A percentile compares a stretch with the other conserved stretches of the same genome.
phyloP scores from a whole-genome alignment of 2,888 invertebrate genomes.

The Gortyna flavago region DNA sequence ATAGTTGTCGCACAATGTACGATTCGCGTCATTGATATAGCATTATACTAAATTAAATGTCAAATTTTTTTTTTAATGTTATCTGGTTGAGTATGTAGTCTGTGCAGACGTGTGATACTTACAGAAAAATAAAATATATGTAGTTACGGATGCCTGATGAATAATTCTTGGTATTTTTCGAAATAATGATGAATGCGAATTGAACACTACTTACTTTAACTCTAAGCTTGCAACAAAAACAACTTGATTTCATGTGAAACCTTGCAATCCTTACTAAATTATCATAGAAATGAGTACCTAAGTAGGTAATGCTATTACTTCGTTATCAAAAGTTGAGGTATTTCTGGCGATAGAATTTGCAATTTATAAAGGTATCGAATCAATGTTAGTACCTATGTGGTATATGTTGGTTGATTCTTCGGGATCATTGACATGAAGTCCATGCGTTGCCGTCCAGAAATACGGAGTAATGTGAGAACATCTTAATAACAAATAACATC shows the following conservation, averaged over 20 bases:
- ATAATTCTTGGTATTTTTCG: neutral
- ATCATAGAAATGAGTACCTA: neutral
- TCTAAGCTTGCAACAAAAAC: neutral
- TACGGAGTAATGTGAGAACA: constrained; percentile 62
- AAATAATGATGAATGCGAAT: neutral
- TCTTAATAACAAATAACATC: constrained; percentile 59
- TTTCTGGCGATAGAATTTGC: constrained; percentile 5
- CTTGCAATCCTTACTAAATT: neutral
- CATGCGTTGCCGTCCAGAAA: constrained; percentile 43
- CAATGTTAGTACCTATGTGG: neutral
- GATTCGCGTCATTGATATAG: constrained; percentile 70
- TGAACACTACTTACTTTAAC: no score
- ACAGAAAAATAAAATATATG: neutral
- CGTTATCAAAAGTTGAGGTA: neutral
- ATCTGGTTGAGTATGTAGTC: neutral
- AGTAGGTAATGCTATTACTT: neutral
- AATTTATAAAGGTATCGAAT: constrained; percentile 15
- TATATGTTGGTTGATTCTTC: constrained; percentile 3
- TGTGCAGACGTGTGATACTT: neutral
- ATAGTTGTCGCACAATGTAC: constrained; percentile 76
- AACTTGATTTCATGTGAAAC: neutral
- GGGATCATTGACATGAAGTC: constrained; percentile 47
- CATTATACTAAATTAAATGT: constrained; percentile 54
- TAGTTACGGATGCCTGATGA: neutral
- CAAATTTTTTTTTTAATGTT: constrained; percentile 17